These are phyloP conservation scores for Caenorhabditis plicata DNA, from an alignment of 2,888 invertebrate species.

Conservation along the genomic window DNA sequence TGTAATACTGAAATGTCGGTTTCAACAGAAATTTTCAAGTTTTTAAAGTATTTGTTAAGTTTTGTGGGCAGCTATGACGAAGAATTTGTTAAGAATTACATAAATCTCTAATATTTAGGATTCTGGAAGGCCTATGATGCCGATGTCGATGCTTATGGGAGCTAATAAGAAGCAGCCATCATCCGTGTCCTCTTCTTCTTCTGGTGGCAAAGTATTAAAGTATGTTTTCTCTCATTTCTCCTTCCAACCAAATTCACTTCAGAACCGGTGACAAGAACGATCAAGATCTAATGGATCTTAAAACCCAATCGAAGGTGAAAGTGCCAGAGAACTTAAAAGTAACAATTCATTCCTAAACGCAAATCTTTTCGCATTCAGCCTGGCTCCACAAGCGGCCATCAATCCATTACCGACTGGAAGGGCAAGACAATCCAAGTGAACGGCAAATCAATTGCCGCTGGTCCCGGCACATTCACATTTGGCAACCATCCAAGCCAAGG, in stretches of 20 bases:
- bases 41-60: no score
- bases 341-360: background rate
- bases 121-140: constrained; percentile 1
- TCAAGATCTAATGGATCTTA: constrained; percentile 11
- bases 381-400: constrained; percentile 26
- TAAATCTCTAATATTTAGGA: no score
- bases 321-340: background rate
- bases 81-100: no score
- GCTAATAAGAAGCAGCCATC: no score
- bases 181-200: background rate
- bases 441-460: constrained; percentile 36
- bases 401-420: constrained; percentile 32
- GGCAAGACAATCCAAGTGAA: constrained; percentile 31
- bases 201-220: background rate
- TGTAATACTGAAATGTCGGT: no score
- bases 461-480: constrained; percentile 39
- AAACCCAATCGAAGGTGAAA: no score
- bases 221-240: no score
- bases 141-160: background rate
- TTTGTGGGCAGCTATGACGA: no score
- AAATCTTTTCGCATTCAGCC: no score
- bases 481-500: constrained; percentile 26
- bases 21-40: no score
- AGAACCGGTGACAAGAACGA: constrained; percentile 26
- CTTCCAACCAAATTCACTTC: no score